Evolutionary conservation across 35 echinoderm and acorn worm genomes (phyloP).

Genomic region (Eucidaris tribuloides): DNA sequence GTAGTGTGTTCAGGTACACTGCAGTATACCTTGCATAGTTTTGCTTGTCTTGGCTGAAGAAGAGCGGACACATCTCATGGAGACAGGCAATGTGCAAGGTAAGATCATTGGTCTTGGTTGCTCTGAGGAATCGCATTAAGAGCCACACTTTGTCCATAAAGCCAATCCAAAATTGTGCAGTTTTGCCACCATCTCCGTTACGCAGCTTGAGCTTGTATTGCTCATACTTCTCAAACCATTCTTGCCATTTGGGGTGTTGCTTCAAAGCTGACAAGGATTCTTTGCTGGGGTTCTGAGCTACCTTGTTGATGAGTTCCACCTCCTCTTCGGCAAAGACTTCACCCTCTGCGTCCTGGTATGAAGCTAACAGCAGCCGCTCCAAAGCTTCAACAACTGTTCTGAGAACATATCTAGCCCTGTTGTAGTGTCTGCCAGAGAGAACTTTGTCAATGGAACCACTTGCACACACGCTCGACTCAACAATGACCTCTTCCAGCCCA

Average conservation of each 20-base stretch:
- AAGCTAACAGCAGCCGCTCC: conserved; percentile 38
- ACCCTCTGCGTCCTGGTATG: conserved; percentile 28
- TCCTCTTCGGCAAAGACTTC: conserved; percentile 38
- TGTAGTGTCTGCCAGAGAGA: conserved; percentile 51
- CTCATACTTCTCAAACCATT: conserved; percentile 58
- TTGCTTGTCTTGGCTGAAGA: conserved; percentile 48
- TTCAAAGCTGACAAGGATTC: conserved; percentile 48
- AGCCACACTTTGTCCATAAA: conserved; percentile 44
- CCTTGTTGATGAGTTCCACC: conserved; percentile 14
- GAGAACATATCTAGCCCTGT: conserved; percentile 30
- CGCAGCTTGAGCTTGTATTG: conserved; percentile 33
- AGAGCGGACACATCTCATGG: conserved; percentile 47
- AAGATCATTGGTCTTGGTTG: conserved; percentile 62
- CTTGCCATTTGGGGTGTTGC: conserved; percentile 33
- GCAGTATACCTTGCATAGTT: conserved; percentile 53
- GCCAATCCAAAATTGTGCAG: conserved; percentile 27
- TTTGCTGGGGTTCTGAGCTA: background rate
- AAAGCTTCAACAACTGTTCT: conserved; percentile 46
- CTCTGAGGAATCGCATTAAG: conserved; percentile 10
- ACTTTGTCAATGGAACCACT: conserved; percentile 51
- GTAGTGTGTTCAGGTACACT: conserved; percentile 34
- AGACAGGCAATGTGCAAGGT: conserved; percentile 48
- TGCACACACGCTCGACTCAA: conserved; percentile 47
- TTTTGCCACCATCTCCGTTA: conserved; percentile 39
- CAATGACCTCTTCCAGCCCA: conserved; percentile 37